Evolutionary conservation across 1,140 invertebrate genomes (phyloP).

Genomic region (Drosophila sp.): DNA sequence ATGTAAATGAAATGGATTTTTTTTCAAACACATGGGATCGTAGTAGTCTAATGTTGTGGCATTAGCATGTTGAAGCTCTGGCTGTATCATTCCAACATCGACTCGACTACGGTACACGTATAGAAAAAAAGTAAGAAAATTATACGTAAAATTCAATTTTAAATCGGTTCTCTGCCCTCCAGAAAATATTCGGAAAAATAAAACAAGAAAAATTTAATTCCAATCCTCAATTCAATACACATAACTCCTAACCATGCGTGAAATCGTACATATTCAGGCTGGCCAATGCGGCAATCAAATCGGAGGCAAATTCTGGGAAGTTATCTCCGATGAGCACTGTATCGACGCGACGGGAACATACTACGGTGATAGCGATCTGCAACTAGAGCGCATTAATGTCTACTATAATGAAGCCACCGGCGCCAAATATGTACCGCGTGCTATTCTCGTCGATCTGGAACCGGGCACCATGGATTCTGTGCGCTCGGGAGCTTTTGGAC

Average conservation of each 20-base stretch:
- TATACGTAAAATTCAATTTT: constrained; percentile 53
- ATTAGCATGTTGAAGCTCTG: constrained; percentile 19
- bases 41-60: constrained; percentile 30
- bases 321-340: constrained; percentile 95
- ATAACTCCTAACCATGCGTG: constrained; percentile 87
- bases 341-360: constrained; percentile 95
- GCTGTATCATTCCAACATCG: constrained; percentile 42
- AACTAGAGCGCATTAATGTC: constrained; percentile 95
- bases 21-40: constrained; percentile 12
- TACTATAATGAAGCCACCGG: constrained; percentile 96
- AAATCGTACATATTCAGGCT: constrained; percentile 92
- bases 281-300: constrained; percentile 96
- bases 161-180: constrained; percentile 12
- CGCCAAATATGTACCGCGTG: constrained; percentile 95
- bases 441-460: constrained; percentile 94
- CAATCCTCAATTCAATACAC: neutral
- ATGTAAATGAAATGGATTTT: constrained; percentile 4
- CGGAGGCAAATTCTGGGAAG: constrained; percentile 91
- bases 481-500: constrained; percentile 90
- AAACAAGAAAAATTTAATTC: constrained; percentile 24
- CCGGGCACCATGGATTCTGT: constrained; percentile 94
- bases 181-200: constrained; percentile 6
- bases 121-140: constrained; percentile 59
- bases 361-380: constrained; percentile 93
- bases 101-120: constrained; percentile 46